Conservation (phyloP, 35 echinoderm and acorn worm species). For the Apostichopus japonicus region DNA sequence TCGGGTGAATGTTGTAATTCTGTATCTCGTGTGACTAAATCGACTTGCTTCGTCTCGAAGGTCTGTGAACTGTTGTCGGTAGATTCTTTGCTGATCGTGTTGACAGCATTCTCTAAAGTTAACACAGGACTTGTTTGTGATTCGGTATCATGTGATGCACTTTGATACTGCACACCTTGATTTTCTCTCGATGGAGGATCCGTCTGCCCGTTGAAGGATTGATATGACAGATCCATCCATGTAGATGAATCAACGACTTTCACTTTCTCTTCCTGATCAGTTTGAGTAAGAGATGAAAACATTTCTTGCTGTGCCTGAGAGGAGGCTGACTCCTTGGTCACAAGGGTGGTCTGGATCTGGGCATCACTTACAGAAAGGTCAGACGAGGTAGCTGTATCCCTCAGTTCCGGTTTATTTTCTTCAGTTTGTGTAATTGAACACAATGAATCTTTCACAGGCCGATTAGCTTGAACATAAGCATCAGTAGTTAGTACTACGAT, state of each 20-base stretch:
- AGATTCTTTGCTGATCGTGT: background rate
- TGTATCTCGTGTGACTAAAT: background rate
- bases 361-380: background rate
- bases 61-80: conserved; percentile 28
- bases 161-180: conserved; percentile 8
- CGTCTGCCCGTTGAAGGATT: conserved; percentile 4
- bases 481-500: background rate
- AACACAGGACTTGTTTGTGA: background rate
- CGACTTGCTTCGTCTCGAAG: background rate
- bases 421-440: conserved; percentile 23
- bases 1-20: background rate
- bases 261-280: conserved; percentile 6
- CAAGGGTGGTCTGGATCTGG: background rate
- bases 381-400: conserved; percentile 12
- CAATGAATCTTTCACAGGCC: background rate
- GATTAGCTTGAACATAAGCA: conserved; percentile 1
- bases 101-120: background rate
- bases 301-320: background rate
- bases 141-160: background rate
- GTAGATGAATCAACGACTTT: conserved; percentile 13
- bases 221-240: conserved; percentile 1
- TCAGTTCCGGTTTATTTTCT: background rate
- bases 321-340: background rate
- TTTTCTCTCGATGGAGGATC: background rate
- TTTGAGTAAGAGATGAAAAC: conserved; percentile 23